Evolutionary conservation across 1,140 invertebrate species (phyloP).

Genomic region (Cotesia vestalis): DNA sequence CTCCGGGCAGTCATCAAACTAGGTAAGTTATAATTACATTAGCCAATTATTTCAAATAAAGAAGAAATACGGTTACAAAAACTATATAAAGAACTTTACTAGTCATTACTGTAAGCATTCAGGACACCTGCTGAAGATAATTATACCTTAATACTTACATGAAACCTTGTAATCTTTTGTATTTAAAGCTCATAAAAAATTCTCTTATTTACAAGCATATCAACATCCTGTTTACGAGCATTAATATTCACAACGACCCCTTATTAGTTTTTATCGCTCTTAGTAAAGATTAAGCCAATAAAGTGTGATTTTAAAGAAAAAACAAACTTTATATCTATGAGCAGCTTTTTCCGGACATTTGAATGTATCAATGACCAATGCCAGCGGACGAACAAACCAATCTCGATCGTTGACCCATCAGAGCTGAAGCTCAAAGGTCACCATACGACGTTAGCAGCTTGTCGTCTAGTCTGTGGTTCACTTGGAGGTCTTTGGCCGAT

Average conservation of each 20-base stretch:
- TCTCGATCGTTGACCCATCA: constrained; percentile 19
- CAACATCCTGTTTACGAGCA: no score
- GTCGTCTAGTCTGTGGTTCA: constrained; percentile 73
- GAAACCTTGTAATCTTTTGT: background rate
- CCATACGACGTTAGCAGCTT: constrained; percentile 60
- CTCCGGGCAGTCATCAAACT: constrained; percentile 2
- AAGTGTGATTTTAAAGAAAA: background rate
- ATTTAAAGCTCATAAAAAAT: background rate
- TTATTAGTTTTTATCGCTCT: background rate
- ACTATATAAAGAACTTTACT: background rate
- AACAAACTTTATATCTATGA: background rate
- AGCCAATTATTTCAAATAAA: background rate
- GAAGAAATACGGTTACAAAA: background rate
- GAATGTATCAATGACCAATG: constrained; percentile 53
- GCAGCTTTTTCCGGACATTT: constrained; percentile 50
- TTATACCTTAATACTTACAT: background rate
- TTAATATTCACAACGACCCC: background rate
- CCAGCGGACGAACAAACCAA: constrained; percentile 38
- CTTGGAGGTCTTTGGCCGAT: constrained; percentile 77
- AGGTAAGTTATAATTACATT: constrained; percentile 19
- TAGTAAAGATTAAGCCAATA: background rate
- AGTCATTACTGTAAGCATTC: background rate
- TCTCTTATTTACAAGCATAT: background rate
- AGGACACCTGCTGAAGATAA: background rate
- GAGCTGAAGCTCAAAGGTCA: constrained; percentile 30